Evolutionary conservation across 1,140 invertebrate species (phyloP), one percentile per base, ranked within the genome.

Genomic region (Probaryconus sp.): DNA sequence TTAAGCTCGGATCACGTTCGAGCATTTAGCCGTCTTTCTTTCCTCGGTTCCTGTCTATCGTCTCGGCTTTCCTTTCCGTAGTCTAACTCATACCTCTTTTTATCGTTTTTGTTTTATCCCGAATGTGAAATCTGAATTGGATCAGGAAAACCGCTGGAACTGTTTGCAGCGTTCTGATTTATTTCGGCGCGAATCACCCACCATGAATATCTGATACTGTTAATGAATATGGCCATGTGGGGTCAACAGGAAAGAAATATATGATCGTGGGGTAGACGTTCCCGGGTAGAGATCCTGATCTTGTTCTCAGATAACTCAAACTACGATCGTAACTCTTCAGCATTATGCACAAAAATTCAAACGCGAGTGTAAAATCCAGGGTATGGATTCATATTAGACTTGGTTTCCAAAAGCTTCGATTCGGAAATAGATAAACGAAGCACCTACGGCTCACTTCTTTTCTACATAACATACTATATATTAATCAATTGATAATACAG

Each of bases 121-220:
- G 10, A 40, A 30, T 48, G 33, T n/a, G 21, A 40, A 61, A 70
- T 73, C 64, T 20, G 42, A 67, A 68, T 67, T 63, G 64, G 42
- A 75, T 61, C 42, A 48, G 74, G 69, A 76, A 48, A 60, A 79
- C 60, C 81, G 67, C 58, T 33, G 69, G 13, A 50, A 48, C 60
- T 64, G 53, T 70, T 65, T 76, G 61, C 73, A 53, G 24, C 63
- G 63, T 61, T 11, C 74, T 86, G 85, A 86, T 86, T 86, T 85
- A 86, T 85, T 81, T 77, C 67, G 63, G 76, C 78, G 85, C 81
- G 83, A 86, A 83, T 76, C 83, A 86, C 68, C 83, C 80, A 83
- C 82, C 79, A 85, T 83, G 85, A 86, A 85, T 85, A 86, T 85
- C 85, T 80, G 85, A 86, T 85, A 86, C 78, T 83, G 79, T 79